Percentiles rank a stretch among this genome's conserved stretches.
Evolutionary conservation across 2,888 invertebrate genomes (phyloP).

Genomic region (Hypena proboscidalis): DNA sequence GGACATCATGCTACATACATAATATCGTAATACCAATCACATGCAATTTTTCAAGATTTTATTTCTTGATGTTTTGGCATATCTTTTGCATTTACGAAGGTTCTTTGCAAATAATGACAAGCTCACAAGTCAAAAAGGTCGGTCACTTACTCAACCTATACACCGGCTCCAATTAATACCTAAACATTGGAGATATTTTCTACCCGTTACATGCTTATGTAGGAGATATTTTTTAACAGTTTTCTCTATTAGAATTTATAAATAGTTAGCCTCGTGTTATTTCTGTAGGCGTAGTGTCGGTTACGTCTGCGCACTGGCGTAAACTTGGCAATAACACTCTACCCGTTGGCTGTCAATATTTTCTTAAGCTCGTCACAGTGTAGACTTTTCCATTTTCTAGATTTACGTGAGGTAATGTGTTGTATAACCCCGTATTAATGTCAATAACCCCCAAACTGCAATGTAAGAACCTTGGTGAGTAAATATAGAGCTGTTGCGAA

Average conservation of each 20-base stretch:
- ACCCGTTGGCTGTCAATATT: conserved; percentile 51
- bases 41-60: no score
- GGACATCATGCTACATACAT: no score
- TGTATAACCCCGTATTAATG: conserved; percentile 72
- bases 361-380: conserved; percentile 40
- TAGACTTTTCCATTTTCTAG: conserved; percentile 53
- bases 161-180: neutral
- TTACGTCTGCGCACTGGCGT: conserved; percentile 55
- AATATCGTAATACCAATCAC: no score
- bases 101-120: conserved; percentile 50
- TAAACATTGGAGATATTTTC: neutral
- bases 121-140: conserved; percentile 39
- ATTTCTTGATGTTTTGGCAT: conserved; percentile 39
- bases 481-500: conserved; percentile 78
- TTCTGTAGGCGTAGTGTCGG: conserved; percentile 58
- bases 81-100: conserved; percentile 46
- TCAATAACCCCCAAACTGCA: conserved; percentile 83
- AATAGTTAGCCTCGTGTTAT: conserved; percentile 67
- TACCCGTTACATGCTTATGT: neutral
- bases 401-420: conserved; percentile 64
- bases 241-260: conserved; percentile 46
- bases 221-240: conserved; percentile 19
- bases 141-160: conserved; percentile 28
- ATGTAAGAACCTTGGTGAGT: conserved; percentile 76
- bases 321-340: conserved; percentile 76